These are phyloP conservation scores for Pachyseris speciosa DNA, from an alignment of 64 coral and sea anemone genomes.

Conservation along the genomic window DNA sequence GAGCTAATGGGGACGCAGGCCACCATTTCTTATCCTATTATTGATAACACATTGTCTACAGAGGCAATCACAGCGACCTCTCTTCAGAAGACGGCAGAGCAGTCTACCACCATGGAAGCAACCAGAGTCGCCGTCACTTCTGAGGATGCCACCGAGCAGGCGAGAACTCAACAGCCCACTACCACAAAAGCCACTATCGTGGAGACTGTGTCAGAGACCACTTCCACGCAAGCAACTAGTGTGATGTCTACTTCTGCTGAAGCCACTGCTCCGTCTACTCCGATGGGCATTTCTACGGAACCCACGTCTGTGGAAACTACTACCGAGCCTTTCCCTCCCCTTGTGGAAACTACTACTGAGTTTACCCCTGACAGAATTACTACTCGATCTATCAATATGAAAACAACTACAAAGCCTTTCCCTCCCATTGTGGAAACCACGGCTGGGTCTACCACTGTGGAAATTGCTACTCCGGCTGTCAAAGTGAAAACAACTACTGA, in stretches of 20 bases:
- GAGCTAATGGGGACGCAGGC: background rate
- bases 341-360: background rate
- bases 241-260: no score
- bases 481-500: background rate
- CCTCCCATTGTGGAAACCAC: background rate
- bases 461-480: background rate
- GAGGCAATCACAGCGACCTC: background rate
- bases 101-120: background rate
- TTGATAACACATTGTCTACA: background rate
- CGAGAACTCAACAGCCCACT: background rate
- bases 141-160: background rate
- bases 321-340: background rate
- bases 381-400: background rate
- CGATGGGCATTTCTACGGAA: no score
- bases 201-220: background rate
- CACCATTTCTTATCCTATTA: background rate
- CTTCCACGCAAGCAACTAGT: background rate
- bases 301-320: background rate
- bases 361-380: background rate
- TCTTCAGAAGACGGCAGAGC: background rate
- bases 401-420: background rate
- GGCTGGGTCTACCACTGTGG: background rate
- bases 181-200: background rate
- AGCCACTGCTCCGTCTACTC: background rate
- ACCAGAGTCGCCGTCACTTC: background rate